These are phyloP conservation scores for Xanthorhoe spadicearia DNA, from an alignment of 2,888 invertebrate species.

Conservation along the genomic window DNA sequence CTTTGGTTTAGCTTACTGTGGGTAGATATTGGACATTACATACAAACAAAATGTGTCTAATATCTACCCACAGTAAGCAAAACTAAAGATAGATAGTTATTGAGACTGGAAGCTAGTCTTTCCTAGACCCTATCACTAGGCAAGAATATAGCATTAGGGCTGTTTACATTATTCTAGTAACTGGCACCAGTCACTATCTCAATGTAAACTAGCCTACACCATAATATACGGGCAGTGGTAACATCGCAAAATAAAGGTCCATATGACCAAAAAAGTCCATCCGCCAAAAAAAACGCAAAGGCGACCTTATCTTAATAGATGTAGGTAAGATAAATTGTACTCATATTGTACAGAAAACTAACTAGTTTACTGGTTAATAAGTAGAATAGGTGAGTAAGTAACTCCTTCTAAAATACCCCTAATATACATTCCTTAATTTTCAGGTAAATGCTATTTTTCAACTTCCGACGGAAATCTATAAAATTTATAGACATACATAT, in stretches of 20 bases:
- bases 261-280: too few relatives aligned
- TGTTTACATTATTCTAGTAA: not conserved
- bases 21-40: too few relatives aligned
- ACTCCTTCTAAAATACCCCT: not conserved
- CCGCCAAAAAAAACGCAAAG: too few relatives aligned
- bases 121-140: constrained; percentile 13
- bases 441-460: not conserved
- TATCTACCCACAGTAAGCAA: too few relatives aligned
- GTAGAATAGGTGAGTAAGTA: not conserved
- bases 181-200: not conserved
- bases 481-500: not conserved
- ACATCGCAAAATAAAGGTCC: too few relatives aligned
- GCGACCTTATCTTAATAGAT: constrained; percentile 11
- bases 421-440: not conserved
- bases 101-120: too few relatives aligned
- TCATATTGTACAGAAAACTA: constrained; percentile 8
- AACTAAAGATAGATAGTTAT: too few relatives aligned
- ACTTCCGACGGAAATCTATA: not conserved
- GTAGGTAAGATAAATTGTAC: constrained; percentile 20
- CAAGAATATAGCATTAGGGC: constrained; percentile 11
- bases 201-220: not conserved
- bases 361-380: not conserved
- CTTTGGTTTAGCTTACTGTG: too few relatives aligned
- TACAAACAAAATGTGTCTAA: too few relatives aligned
- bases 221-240: constrained; percentile 15